Evolutionary conservation across 2,113 vertebrate species (phyloP).

Genomic region (Gnathonemus longibarbis): DNA sequence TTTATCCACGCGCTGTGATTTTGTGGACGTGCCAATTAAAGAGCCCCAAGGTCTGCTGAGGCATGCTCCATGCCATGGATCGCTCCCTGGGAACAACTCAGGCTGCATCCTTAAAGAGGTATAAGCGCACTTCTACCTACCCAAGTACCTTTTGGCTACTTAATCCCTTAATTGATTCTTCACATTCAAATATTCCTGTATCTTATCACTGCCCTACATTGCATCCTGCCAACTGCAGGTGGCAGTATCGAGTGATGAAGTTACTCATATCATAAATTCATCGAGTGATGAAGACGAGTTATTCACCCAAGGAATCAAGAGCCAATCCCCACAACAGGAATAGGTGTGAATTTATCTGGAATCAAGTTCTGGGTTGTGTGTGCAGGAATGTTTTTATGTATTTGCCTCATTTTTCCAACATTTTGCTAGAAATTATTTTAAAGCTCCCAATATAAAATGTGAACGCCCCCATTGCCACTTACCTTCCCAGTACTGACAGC

Average conservation of each 20-base stretch:
- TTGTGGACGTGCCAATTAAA: constrained; percentile 21
- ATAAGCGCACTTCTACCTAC: neutral
- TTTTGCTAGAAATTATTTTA: neutral
- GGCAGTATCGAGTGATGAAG: neutral
- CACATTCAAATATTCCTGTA: neutral
- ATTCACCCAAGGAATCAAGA: neutral
- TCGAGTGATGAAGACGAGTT: no score
- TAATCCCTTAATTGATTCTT: neutral
- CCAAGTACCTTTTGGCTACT: neutral
- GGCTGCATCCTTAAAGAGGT: neutral
- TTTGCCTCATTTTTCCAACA: neutral
- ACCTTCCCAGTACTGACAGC: neutral
- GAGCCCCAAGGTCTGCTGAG: neutral
- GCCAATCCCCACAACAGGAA: neutral
- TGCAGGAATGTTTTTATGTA: neutral
- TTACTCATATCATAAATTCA: no score
- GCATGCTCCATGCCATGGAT: neutral
- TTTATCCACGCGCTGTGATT: constrained; percentile 23
- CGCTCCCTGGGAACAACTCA: neutral
- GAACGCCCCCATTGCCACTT: neutral
- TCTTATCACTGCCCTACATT: neutral
- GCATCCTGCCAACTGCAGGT: neutral
- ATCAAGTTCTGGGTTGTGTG: neutral
- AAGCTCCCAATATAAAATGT: neutral
- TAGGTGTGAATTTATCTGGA: neutral